A percentile compares a stretch with the other conserved stretches of the same genome.
phyloP scores from a whole-genome alignment of 2,797 vertebrate species.

The Gallinago nigripennis region DNA sequence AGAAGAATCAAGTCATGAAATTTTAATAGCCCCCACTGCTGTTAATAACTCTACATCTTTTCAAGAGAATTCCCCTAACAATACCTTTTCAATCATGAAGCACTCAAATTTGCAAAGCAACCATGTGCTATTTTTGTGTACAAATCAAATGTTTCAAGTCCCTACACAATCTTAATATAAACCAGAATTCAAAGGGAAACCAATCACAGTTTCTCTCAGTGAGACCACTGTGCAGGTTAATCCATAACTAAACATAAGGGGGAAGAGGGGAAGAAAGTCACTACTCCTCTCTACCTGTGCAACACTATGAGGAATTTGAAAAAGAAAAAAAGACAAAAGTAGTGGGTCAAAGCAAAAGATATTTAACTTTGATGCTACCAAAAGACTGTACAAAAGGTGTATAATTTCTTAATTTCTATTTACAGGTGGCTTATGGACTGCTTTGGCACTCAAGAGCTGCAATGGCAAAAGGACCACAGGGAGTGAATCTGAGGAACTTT shows the following conservation, averaged over 20 bases:
- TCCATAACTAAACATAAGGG: background rate
- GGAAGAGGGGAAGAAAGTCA: fast-evolving
- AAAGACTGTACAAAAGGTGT: background rate
- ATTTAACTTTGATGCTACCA: background rate
- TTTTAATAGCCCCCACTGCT: background rate
- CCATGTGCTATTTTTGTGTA: background rate
- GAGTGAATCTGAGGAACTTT: background rate
- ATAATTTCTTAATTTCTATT: background rate
- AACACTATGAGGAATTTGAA: background rate
- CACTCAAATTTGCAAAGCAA: background rate
- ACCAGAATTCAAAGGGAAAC: background rate
- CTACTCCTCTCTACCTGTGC: background rate
- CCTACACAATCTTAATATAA: background rate
- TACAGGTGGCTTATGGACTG: background rate
- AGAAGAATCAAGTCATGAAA: background rate
- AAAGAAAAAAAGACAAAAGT: background rate
- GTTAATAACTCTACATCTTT: background rate
- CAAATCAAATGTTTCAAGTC: background rate
- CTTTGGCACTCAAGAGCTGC: background rate
- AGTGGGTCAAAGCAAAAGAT: background rate
- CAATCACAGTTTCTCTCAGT: background rate
- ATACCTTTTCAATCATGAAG: background rate
- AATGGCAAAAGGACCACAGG: background rate
- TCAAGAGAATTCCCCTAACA: background rate
- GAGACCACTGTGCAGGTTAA: background rate